A percentile compares a stretch with the other conserved stretches of the same genome.
These are phyloP conservation scores for Prolemur simus DNA, from an alignment of 2,113 vertebrate genomes.

Conservation along the genomic window DNA sequence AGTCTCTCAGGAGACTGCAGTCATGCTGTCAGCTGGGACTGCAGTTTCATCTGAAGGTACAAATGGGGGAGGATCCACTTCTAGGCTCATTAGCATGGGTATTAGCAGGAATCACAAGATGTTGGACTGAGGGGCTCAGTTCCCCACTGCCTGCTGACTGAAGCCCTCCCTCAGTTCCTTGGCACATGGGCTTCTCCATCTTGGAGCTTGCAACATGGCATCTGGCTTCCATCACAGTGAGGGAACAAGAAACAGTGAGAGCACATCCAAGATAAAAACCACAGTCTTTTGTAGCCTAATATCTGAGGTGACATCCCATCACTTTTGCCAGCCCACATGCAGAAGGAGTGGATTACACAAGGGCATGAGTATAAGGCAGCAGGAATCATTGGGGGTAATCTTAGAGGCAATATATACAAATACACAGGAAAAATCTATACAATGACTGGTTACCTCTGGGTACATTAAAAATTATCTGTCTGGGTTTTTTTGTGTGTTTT, in stretches of 20 bases:
- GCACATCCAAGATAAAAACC: not conserved
- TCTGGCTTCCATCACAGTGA: not conserved
- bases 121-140: not conserved
- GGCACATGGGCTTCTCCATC: not conserved
- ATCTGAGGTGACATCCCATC: not conserved
- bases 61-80: not conserved
- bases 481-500: not conserved
- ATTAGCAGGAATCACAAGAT: not conserved
- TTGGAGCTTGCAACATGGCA: not conserved
- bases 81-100: not conserved
- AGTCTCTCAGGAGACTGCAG: not conserved
- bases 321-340: not conserved
- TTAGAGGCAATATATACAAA: not conserved
- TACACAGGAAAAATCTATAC: not conserved
- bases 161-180: not conserved
- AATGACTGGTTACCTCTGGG: not conserved
- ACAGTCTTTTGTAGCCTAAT: not conserved
- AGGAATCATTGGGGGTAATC: not conserved
- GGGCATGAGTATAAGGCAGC: not conserved
- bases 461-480: not conserved
- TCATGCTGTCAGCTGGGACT: not conserved
- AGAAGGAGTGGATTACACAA: not conserved
- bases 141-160: not conserved
- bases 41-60: not conserved
- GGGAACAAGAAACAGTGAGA: not conserved